Evolutionary conservation across 2,888 invertebrate genomes (phyloP), one percentile per base, ranked within the genome.

Genomic region (Bruchidius siliquastri): DNA sequence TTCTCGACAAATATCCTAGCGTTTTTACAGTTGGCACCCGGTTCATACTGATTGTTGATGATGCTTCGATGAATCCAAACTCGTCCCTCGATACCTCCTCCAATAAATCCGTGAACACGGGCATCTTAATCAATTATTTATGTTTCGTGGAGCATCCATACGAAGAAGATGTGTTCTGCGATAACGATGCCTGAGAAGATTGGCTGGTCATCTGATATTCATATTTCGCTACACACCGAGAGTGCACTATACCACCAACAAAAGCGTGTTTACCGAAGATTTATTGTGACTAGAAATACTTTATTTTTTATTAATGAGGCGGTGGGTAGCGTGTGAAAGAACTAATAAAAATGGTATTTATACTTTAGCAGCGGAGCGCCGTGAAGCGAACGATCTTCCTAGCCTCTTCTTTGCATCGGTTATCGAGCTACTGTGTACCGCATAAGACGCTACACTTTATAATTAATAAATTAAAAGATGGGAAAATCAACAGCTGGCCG

Each of bases 381-480:
- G 49, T 18, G 49, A 13, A 49, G 49, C 49, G 49, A 49, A 8
- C 49, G 49, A 49, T 49, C 49, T 13, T 49, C 49, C 49, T 49
- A 49, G 49, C 49, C 49, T 49, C 49, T 49, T 8, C 49, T 49
- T 49, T 13, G 49, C 49, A 49, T 13, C 49, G 49, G 18, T 8
- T 49, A 49, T 49, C 49, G 49, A 18, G 49, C 49, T 49, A 49
- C 49, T 49, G 49, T 49, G 49, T 49, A 49, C 76, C 79, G 49
- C 49, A 49, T 49, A 49, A 49, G 49, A 49, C 49, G 49, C 49
- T 49, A 49, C 49, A 79, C 79, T 80, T 81, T 76, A 79, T 80
- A 81, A 81, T 82, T 82, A 82, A 81, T 79, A 81, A 81, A 82
- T 81, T 81, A 80, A 80, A 80, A 80, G 80, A 81, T 82, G 82